Evolutionary conservation across 2,797 vertebrate genomes (phyloP), one percentile per base, ranked within the genome.

Genomic region (Oophaga sylvatica): DNA sequence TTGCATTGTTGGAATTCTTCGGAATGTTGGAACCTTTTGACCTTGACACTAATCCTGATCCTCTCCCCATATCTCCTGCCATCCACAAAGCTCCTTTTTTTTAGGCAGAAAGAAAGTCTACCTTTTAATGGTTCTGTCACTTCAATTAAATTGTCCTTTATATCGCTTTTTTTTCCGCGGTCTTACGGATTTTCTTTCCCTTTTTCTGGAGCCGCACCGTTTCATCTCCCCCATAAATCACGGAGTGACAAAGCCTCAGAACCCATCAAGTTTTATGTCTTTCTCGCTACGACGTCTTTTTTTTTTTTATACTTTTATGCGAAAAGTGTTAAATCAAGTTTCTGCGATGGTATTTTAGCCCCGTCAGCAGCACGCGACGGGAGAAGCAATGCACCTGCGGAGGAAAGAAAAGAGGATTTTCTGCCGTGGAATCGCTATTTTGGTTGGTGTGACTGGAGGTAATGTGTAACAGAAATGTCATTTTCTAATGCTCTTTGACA

Each of bases 291-390:
- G 90, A 63, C 57, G 89, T 2, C 90, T 83, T 73, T 84, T 11
- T 53, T 11, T 53, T 53, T 11, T 8, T 67, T 59, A 59, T 63
- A 84, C 73, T 88, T 88, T 88, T 84, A 84, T 88, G 76, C 80
- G 87, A 88, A 88, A 88, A 80, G 87, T 88, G 81, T 92, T 92
- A 90, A 53, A 78, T 90, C 82, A 88, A 80, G 13, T 62, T 89
- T 89, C 88, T 87, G 88, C 89, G 87, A 71, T 0, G 48, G 83
- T 63, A 87, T 84, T 73, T 92, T 73, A 90, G 29, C 48, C 78
- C 70, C 87, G 87, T 81, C 60, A 91, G 80, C 0, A 0, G 4
- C 8, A 75, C 57, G 2, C 1, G 60, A 85, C 19, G 90, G 88
- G 80, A 12, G 62, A 78, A 82, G 2, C 29, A 45, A 63, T 17